Percentiles rank a stretch among this genome's conserved stretches.
Conservation (phyloP, 2,888 invertebrate species). For the Laspeyria flexula region DNA sequence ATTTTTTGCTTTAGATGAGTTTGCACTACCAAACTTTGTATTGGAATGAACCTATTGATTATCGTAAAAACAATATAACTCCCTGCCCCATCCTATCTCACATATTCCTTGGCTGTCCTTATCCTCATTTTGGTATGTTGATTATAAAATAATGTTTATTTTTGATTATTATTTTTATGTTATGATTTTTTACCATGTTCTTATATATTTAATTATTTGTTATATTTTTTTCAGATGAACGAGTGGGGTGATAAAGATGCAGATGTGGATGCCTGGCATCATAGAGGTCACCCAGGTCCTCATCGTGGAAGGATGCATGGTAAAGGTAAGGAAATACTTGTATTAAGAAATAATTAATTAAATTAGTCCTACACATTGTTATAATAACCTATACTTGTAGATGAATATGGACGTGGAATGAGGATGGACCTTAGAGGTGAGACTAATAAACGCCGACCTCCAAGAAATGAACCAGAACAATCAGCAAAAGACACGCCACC, state of each 20-base stretch:
- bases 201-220: background rate
- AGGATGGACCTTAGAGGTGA: constrained; percentile 72
- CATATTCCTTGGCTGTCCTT: constrained; percentile 83
- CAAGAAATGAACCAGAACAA: constrained; percentile 68
- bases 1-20: constrained; percentile 71
- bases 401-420: constrained; percentile 77
- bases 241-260: constrained; percentile 84
- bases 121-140: constrained; percentile 79
- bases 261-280: constrained; percentile 81
- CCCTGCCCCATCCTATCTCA: constrained; percentile 81
- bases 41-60: constrained; percentile 77
- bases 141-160: constrained; percentile 16
- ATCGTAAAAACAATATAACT: constrained; percentile 67
- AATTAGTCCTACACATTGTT: background rate
- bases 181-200: background rate
- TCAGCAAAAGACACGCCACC: constrained; percentile 62
- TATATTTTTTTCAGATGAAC: constrained; percentile 66
- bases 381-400: constrained; percentile 44
- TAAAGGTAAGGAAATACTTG: constrained; percentile 33
- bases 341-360: background rate
- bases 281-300: constrained; percentile 76
- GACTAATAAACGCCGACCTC: constrained; percentile 69
- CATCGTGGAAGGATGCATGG: constrained; percentile 82
- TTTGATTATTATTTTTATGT: background rate
- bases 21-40: constrained; percentile 68